These are phyloP conservation scores for Amblyopsis rosae DNA, from an alignment of 2,113 vertebrate species.

Conservation along the genomic window DNA sequence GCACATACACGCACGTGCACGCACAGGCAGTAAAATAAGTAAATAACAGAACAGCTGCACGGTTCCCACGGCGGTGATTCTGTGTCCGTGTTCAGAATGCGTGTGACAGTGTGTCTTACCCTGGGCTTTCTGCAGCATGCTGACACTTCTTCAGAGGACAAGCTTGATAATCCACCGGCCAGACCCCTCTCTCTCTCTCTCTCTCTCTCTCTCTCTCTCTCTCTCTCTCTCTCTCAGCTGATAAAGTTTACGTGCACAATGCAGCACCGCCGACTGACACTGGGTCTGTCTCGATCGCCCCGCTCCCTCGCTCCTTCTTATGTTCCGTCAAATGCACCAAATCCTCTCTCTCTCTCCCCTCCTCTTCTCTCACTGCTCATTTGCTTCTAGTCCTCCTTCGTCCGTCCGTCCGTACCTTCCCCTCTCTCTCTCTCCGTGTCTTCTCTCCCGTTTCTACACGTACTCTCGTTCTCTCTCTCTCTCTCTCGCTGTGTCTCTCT, in stretches of 20 bases:
- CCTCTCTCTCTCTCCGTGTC: not conserved
- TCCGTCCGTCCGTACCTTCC: constrained; percentile 6
- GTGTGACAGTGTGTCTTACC: constrained; percentile 71
- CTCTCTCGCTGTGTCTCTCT: constrained; percentile 25
- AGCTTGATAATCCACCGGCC: constrained; percentile 62
- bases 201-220: constrained; percentile 42
- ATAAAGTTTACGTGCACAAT: constrained; percentile 81
- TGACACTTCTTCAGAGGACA: constrained; percentile 70
- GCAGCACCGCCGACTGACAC: constrained; percentile 33
- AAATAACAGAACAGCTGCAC: not conserved
- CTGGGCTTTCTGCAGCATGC: constrained; percentile 73
- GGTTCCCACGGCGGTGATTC: not conserved
- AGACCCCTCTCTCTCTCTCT: constrained; percentile 39
- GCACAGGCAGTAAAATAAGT: too few relatives aligned
- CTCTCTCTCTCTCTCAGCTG: constrained; percentile 44
- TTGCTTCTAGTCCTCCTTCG: constrained; percentile 24
- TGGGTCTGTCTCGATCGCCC: constrained; percentile 7
- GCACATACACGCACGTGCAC: too few relatives aligned
- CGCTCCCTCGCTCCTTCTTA: constrained; percentile 19
- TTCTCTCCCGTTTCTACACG: not conserved
- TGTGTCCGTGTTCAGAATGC: not conserved
- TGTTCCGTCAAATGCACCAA: constrained; percentile 1
- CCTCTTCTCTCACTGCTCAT: constrained; percentile 50
- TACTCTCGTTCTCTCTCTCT: constrained; percentile 18
- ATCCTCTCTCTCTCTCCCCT: constrained; percentile 19